phyloP scores from a whole-genome alignment of 2,888 invertebrate species.

The Bursaphelenchus okinawaensis region DNA sequence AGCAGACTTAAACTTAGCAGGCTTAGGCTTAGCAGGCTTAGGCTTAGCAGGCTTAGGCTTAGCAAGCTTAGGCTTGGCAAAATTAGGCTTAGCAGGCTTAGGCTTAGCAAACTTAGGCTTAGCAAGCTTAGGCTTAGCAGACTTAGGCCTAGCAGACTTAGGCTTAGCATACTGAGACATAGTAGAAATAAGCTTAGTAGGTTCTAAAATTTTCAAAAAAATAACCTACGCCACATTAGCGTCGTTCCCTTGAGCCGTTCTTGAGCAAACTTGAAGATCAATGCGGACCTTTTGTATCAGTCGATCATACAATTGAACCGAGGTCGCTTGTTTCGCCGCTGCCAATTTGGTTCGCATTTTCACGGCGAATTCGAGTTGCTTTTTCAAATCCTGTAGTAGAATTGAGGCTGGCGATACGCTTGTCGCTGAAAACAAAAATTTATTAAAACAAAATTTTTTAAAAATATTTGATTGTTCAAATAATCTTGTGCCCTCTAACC shows the following conservation, averaged over 20 bases:
- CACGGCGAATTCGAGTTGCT: constrained; percentile 7
- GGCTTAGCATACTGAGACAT: too few species aligned
- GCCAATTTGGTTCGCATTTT: constrained; percentile 1
- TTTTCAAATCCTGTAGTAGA: neutral
- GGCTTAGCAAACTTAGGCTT: too few species aligned
- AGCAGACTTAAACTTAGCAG: too few species aligned
- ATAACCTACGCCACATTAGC: neutral
- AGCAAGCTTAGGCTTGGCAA: too few species aligned
- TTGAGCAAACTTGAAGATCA: neutral
- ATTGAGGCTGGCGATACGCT: neutral
- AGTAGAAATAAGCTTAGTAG: neutral
- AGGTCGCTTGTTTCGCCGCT: neutral
- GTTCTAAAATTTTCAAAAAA: neutral
- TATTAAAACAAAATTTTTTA: too few species aligned
- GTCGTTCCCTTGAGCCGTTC: neutral
- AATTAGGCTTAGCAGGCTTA: too few species aligned
- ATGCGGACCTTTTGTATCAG: neutral
- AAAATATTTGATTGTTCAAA: too few species aligned
- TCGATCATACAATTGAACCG: neutral
- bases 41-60: too few species aligned
- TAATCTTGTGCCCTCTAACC: too few species aligned
- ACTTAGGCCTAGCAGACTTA: too few species aligned
- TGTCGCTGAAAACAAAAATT: neutral
- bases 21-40: too few species aligned
- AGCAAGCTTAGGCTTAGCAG: too few species aligned